Evolutionary conservation across 2,113 vertebrate species (phyloP), one percentile per base, ranked within the genome.

Genomic region (Hemicordylus capensis): DNA sequence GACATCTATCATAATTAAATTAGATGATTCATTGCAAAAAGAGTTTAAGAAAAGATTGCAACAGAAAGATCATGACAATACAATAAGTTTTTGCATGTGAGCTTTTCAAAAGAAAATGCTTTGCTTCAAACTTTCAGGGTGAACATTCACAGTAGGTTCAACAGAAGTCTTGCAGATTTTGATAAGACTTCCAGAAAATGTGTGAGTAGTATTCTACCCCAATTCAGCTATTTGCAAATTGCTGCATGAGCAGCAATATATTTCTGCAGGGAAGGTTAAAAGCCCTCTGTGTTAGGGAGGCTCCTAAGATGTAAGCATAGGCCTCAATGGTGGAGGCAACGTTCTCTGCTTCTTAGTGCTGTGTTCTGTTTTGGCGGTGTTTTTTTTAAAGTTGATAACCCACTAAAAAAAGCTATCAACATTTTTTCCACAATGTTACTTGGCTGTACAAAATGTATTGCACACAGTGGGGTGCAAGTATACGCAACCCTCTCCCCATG

Each of bases 371-470:
- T 58, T 76, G 10, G n/a, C n/a, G n/a, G n/a, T n/a, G n/a, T n/a
- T 14, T 78, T 54, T 51, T 15, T n/a, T 15, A 61, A 61, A 59
- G 56, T 39, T 42, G 56, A 42, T 42, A 78, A 37, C 70, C 72
- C 75, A 73, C 67, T 48, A 0, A 44, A 80, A 81, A 10, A 76
- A 42, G 22, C n/a, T 4, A 56, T 79, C 3, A 3, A 24, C 46
- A 64, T 4, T 28, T 26, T 61, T 66, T 37, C 79, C 51, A 17
- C 42, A 37, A 0, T 2, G 8, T 31, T 6, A n/a, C 64, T 4
- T 0, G 0, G 70, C 15, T 69, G 48, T 19, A 39, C 15, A 5
- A n/a, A 59, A 44, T 24, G n/a, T 72, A 37, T 0, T 0, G 2
- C 0, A 74, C 61, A 78, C 81, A 76, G 75, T 14, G 63, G 5